phyloP scores from a whole-genome alignment of 2,797 vertebrate species.

The Vespertilio murinus region DNA sequence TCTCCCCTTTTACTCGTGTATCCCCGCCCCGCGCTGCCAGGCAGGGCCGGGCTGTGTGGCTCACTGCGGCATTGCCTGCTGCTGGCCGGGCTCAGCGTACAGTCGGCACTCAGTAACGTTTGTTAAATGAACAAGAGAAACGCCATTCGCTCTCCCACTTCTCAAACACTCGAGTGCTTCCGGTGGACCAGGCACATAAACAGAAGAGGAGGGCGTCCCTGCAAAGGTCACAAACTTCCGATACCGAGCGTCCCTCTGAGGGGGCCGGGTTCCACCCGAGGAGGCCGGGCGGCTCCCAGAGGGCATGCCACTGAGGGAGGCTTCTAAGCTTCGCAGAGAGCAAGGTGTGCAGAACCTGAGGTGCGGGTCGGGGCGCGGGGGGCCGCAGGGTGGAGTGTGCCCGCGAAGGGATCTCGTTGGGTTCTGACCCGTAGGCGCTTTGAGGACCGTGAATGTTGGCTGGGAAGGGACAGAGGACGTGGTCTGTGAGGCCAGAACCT shows the following conservation, averaged over 20 bases:
- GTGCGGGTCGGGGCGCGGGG: too few relatives aligned
- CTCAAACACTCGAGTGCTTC: neutral
- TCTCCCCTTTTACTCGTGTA: neutral
- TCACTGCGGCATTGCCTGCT: neutral
- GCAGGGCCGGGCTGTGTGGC: neutral
- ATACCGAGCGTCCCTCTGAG: neutral
- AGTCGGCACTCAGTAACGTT: neutral
- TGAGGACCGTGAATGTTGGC: neutral
- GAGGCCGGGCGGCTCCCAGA: neutral
- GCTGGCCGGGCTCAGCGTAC: neutral
- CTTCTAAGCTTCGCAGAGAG: neutral
- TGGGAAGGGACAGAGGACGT: neutral
- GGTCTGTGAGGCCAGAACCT: neutral
- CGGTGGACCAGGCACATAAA: neutral
- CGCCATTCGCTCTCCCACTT: neutral
- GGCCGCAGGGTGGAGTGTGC: accelerated
- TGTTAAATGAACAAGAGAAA: neutral
- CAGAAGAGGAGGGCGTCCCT: neutral
- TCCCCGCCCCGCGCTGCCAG: accelerated
- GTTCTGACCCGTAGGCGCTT: accelerated
- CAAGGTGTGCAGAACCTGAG: too few relatives aligned
- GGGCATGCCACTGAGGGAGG: neutral
- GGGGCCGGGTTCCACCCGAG: neutral
- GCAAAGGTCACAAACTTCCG: neutral
- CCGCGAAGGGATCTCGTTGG: neutral